Base-by-base conservation (phyloP, 2,797 vertebrate genomes). In the Fundulus diaphanus region DNA sequence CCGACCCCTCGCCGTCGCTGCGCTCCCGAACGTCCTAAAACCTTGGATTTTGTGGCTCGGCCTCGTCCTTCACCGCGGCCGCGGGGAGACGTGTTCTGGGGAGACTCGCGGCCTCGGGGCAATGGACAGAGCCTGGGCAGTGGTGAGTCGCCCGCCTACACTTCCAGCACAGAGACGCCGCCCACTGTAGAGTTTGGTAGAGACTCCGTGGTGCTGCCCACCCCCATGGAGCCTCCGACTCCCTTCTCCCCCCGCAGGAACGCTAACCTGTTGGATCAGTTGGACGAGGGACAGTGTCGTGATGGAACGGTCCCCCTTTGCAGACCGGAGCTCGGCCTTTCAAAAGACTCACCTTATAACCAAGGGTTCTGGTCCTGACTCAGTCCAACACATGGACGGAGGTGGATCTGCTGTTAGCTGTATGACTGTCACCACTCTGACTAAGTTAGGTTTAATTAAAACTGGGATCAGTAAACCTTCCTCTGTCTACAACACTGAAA, bases 141-240 rank as follows among this genome's bases (percentile, higher is more conserved):
- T 0, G 78, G 91, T 0, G 95, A 97, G 72, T 98, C 97, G 73
- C 97, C 97, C 0, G 96, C 96, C 72, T 96, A 97, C 91, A 97
- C 97, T 75, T 97, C 97, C 84, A 98, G 97, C 94, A 97, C 97
- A 63, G 98, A 97, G 88, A 99, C 98, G 5, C 98, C 98, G 42
- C 97, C 97, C 82, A 98, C 98, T 27, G 91, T 96, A 78, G 97
- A 99, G 94, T 93, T 94, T 1, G 96, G 96, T 71, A 95, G 96
- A 85, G 93, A 92, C 74, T 94, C 94, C 20, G 92, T 94, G 2
- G 96, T 96, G 84, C 95, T 95, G 77, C 95, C 96, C 73, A 96
- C 97, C 3, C 97, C 94, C 79, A 93, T 96, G 87, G 96, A 97
- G 3, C 94, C 95, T 54, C 96, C 97, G 1, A 96, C 96, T 74